Conservation (phyloP, 2,888 invertebrate genomes). For the Synergus umbraculus region DNA sequence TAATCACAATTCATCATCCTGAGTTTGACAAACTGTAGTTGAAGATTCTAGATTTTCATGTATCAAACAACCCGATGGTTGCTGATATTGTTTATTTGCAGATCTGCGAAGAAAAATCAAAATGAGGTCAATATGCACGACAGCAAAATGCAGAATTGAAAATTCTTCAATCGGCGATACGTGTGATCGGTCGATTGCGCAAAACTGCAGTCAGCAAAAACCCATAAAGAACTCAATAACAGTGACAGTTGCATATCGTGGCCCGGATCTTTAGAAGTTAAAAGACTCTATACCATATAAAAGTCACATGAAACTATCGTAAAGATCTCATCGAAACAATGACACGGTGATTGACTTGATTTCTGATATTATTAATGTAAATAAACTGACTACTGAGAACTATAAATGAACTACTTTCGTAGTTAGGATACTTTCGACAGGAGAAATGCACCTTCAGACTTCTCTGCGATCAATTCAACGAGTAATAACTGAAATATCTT, state of each 20-base stretch:
- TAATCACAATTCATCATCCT: too few species aligned
- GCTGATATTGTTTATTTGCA: too few species aligned
- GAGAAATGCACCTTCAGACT: not conserved
- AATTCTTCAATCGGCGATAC: conserved; percentile 20
- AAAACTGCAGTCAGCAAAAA: conserved; percentile 16
- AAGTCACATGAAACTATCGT: conserved; percentile 33
- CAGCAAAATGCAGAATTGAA: conserved; percentile 15
- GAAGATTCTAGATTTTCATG: too few species aligned
- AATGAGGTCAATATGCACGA: conserved; percentile 13
- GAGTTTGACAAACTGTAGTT: too few species aligned
- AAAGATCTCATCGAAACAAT: conserved; percentile 38
- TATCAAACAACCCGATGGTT: too few species aligned
- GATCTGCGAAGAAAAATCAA: not conserved
- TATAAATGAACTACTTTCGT: not conserved
- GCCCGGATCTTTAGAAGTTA: conserved; percentile 33
- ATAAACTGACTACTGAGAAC: not conserved
- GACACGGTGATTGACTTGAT: not conserved
- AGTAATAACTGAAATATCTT: not conserved
- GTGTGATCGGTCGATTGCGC: conserved; percentile 16
- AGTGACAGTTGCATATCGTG: conserved; percentile 33
- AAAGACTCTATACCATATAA: conserved; percentile 16
- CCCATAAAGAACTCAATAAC: conserved; percentile 34
- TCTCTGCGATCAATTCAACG: not conserved
- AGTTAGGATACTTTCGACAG: not conserved
- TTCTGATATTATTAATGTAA: not conserved